Conservation (phyloP, 2,888 invertebrate genomes). For the Drosophila neoperkinsi region DNA sequence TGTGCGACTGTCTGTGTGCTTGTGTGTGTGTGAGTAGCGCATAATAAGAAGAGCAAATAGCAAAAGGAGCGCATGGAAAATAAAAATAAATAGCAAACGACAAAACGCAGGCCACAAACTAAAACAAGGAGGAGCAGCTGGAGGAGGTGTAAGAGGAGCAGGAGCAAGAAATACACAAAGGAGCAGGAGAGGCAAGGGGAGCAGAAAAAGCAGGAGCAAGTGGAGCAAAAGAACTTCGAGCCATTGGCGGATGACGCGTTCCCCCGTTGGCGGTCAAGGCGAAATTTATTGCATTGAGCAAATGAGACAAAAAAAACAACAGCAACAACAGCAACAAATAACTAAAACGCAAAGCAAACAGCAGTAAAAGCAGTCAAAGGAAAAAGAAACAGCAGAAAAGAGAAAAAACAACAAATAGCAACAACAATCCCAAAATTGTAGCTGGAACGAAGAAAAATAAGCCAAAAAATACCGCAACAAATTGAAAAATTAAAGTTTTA, state of each 20-base stretch:
- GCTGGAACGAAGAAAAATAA: slow-evolving; percentile 62
- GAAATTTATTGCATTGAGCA: slow-evolving; percentile 79
- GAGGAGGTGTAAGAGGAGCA: slow-evolving; percentile 7
- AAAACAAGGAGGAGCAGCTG: slow-evolving; percentile 23
- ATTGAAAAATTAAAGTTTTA: slow-evolving; percentile 81
- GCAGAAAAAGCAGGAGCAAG: background rate
- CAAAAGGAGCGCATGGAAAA: slow-evolving; percentile 62
- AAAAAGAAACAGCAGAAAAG: slow-evolving; percentile 1
- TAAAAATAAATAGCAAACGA: slow-evolving; percentile 73
- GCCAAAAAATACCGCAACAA: slow-evolving; percentile 71
- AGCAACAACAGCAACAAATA: slow-evolving; percentile 24
- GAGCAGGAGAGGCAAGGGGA: background rate
- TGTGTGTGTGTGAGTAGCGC: slow-evolving; percentile 37
- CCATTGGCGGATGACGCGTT: slow-evolving; percentile 63
- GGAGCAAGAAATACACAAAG: background rate
- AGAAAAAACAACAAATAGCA: slow-evolving; percentile 1
- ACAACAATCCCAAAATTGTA: slow-evolving; percentile 47
- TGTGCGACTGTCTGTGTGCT: slow-evolving; percentile 19
- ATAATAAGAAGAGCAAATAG: slow-evolving; percentile 74
- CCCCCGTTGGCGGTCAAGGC: slow-evolving; percentile 78
- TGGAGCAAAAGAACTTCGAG: slow-evolving; percentile 16
- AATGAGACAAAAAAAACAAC: slow-evolving; percentile 61
- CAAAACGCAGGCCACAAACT: slow-evolving; percentile 57
- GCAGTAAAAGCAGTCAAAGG: slow-evolving; percentile 33
- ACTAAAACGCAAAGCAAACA: slow-evolving; percentile 67